Evolutionary conservation across 2,797 vertebrate genomes (phyloP), one percentile per base, ranked within the genome.

Genomic region (Poecilia velifera): DNA sequence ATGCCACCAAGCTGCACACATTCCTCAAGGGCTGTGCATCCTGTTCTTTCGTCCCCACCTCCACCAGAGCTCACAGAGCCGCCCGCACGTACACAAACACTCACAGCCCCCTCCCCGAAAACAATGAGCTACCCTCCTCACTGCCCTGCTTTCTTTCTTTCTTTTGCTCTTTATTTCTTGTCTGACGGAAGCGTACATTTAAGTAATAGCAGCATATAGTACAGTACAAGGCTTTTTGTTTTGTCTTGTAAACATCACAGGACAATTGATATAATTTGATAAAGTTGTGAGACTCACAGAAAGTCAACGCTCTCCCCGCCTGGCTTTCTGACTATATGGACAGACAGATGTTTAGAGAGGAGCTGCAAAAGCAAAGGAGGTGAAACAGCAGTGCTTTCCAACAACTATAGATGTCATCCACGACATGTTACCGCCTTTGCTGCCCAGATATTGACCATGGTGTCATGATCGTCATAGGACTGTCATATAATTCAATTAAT

Each of bases 21-120:
- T 96, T 96, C 96, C 93, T 95, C 85, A 89, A 89, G 93, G 94
- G 94, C 91, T 91, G 91, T 92, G 95, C 94, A 96, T 96, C 95
- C 95, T 96, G 95, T 96, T 94, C 92, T 89, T 87, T 90, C 72
- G 84, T 93, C 93, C 90, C 94, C 94, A 94, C 94, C 94, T 95
- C 90, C 87, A 88, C 82, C 59, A 14, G 79, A 75, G 88, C 89
- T 93, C 91, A 93, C 91, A 86, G 86, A 87, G 89, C 76, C 82
- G 64, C 74, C 85, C 45, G 94, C 96, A 96, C 93, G 92, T 96
- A 96, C 88, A 16, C 95, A 93, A 34, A 68, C 77, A 78, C 74
- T 82, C 39, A 22, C 16, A 39, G 79, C 76, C n/a, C 62, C 45
- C 74, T 62, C 46, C 49, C 62, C 12, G n/a, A 34, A 25, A 73